Evolutionary conservation across 2,113 vertebrate species (phyloP).

Genomic region (Leucopsar rothschildi): DNA sequence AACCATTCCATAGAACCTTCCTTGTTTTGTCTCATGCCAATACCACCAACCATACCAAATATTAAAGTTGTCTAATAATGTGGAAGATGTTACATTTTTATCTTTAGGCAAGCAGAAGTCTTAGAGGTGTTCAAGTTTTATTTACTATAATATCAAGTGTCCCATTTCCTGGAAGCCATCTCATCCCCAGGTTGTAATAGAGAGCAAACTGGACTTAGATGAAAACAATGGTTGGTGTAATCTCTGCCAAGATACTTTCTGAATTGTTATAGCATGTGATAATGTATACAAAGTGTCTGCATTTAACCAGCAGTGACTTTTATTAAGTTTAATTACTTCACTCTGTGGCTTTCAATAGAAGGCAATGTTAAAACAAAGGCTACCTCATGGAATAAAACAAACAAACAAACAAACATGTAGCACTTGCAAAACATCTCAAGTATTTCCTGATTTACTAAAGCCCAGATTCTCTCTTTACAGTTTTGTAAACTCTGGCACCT

Average conservation of each 20-base stretch:
- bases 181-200: not conserved
- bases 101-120: not conserved
- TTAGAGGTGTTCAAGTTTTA: not conserved
- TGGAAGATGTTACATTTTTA: not conserved
- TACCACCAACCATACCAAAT: not conserved
- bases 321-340: not conserved
- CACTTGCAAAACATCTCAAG: not conserved
- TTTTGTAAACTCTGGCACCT: not conserved
- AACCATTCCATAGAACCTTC: not conserved
- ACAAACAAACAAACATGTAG: not conserved
- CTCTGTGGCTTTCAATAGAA: not conserved
- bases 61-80: not conserved
- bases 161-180: conserved; percentile 23
- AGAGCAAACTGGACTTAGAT: not conserved
- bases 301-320: not conserved
- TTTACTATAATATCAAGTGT: not conserved
- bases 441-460: not conserved
- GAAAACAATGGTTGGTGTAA: not conserved
- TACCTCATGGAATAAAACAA: not conserved
- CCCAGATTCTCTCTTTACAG: not conserved
- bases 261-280: not conserved
- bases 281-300: not conserved
- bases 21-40: not conserved
- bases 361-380: not conserved
- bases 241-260: not conserved